These are phyloP conservation scores for Scomberomorus guttatus DNA, from an alignment of 2,797 vertebrate genomes.

Conservation along the genomic window DNA sequence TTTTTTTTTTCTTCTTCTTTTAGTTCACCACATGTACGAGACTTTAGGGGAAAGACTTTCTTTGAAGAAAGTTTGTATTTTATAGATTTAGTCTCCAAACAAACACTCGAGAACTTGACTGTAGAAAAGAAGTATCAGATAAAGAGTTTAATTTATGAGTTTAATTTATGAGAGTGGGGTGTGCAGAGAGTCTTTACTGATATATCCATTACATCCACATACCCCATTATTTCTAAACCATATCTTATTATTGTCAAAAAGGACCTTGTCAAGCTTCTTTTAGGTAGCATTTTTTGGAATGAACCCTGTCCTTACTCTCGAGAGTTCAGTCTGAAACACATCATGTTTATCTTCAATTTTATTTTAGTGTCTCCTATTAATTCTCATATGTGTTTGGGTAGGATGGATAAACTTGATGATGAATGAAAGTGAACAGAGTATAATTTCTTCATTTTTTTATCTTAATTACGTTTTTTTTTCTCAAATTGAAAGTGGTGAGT, in stretches of 20 bases:
- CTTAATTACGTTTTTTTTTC: not conserved
- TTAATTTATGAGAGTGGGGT: conserved; percentile 43
- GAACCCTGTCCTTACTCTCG: not conserved
- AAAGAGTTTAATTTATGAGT: conserved; percentile 47
- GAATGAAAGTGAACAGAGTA: not conserved
- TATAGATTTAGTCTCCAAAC: conserved; percentile 43
- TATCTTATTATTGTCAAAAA: not conserved
- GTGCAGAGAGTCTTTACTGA: conserved; percentile 54
- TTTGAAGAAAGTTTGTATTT: conserved; percentile 37
- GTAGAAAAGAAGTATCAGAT: conserved; percentile 27
- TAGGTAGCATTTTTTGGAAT: conserved; percentile 3
- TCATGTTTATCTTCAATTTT: not conserved
- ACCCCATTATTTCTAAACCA: conserved; percentile 18
- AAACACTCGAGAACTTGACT: conserved; percentile 41
- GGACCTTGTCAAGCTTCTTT: not conserved
- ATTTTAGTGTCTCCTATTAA: not conserved
- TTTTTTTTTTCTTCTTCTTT: conserved; percentile 33
- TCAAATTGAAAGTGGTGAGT: not conserved
- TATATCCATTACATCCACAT: conserved; percentile 36
- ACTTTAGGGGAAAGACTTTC: conserved; percentile 19
- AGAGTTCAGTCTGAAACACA: conserved; percentile 3
- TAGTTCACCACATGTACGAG: conserved; percentile 27
- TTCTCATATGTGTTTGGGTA: not conserved
- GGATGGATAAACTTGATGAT: not conserved
- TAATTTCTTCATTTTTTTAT: not conserved